These are phyloP conservation scores for Champsocephalus gunnari DNA, from an alignment of 2,797 vertebrate species.

Conservation along the genomic window DNA sequence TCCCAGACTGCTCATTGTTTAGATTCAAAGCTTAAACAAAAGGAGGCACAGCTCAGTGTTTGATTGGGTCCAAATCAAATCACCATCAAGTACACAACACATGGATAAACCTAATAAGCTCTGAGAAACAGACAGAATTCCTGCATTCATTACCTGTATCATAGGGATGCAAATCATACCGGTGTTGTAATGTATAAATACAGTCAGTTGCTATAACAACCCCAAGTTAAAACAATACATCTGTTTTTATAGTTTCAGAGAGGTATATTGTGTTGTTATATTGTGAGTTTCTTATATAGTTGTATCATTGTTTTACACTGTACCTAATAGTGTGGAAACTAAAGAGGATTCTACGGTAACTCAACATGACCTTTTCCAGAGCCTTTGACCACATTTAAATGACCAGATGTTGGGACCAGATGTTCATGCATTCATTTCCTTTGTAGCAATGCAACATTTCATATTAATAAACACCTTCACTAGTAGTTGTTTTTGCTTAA, in stretches of 20 bases:
- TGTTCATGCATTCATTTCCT: conserved; percentile 13
- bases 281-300: neutral
- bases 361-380: neutral
- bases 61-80: conserved; percentile 1
- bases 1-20: conserved; percentile 19
- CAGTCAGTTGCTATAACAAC: neutral
- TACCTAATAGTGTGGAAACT: too few species aligned
- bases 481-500: too few species aligned
- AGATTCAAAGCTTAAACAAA: conserved; percentile 2
- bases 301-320: too few species aligned
- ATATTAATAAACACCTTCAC: neutral
- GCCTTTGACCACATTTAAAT: neutral
- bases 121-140: neutral
- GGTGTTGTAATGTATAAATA: neutral
- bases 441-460: conserved; percentile 11
- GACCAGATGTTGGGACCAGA: conserved; percentile 35
- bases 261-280: neutral
- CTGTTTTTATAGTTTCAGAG: neutral
- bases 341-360: too few species aligned
- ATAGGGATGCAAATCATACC: neutral
- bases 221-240: neutral
- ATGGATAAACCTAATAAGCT: neutral
- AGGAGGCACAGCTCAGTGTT: conserved; percentile 1
- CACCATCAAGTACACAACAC: neutral
- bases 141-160: neutral